Conservation (phyloP, 1,140 invertebrate genomes). For the Mizuhopecten yessoensis region DNA sequence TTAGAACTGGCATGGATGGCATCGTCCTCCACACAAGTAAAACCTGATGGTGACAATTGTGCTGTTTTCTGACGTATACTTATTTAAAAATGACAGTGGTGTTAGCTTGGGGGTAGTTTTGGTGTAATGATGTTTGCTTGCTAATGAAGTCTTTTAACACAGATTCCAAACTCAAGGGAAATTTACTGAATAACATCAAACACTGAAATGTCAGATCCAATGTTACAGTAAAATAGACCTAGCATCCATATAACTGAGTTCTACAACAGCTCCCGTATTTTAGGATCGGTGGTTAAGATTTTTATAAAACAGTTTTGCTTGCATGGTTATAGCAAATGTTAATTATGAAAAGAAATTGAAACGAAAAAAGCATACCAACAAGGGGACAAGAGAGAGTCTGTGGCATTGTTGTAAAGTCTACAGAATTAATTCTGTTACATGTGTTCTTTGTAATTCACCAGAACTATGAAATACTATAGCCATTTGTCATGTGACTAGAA, state of each 20-base stretch:
- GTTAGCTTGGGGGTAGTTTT: neutral
- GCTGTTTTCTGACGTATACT: neutral
- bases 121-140: neutral
- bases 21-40: neutral
- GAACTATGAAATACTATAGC: too few relatives aligned
- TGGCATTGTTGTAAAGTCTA: too few relatives aligned
- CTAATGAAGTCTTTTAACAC: constrained; percentile 5
- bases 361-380: too few relatives aligned
- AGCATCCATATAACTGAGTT: neutral
- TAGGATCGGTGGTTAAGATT: too few relatives aligned
- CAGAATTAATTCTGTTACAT: too few relatives aligned
- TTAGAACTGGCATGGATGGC: too few relatives aligned
- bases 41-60: neutral
- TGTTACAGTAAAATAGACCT: neutral
- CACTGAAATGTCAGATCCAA: neutral
- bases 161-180: neutral
- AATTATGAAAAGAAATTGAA: too few relatives aligned
- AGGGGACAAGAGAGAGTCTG: too few relatives aligned
- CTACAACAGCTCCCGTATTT: neutral
- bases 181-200: neutral
- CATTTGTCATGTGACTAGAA: too few relatives aligned
- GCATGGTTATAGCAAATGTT: too few relatives aligned
- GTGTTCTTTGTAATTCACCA: too few relatives aligned
- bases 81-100: neutral
- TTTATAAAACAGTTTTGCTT: too few relatives aligned